These are phyloP conservation scores for Esox niger DNA, from an alignment of 2,113 vertebrate genomes.

Conservation along the genomic window DNA sequence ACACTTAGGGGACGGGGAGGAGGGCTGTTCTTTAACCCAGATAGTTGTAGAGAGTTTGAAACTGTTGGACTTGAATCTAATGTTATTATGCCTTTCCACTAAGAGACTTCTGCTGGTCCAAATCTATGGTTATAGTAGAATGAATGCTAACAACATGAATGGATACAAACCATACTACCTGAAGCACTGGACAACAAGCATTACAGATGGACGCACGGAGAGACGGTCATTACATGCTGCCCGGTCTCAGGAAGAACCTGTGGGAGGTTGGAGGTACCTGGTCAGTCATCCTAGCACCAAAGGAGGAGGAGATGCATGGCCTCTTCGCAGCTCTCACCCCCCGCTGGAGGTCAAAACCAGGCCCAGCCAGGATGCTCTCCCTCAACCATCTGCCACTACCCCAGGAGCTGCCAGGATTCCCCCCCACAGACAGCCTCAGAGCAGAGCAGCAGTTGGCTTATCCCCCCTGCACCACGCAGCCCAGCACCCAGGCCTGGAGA, in stretches of 20 bases:
- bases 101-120: too few species aligned
- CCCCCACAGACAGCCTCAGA: conserved; percentile 35
- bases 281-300: background rate
- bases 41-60: background rate
- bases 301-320: background rate
- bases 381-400: conserved; percentile 67
- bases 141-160: background rate
- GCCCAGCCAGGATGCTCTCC: conserved; percentile 54
- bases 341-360: conserved; percentile 56
- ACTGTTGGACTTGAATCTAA: background rate
- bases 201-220: background rate
- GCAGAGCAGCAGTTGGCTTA: conserved; percentile 29
- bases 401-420: conserved; percentile 63
- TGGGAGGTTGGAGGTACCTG: background rate
- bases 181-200: background rate
- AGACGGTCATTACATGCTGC: background rate
- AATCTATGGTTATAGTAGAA: too few species aligned
- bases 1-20: conserved; percentile 5
- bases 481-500: conserved; percentile 12
- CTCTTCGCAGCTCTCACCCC: conserved; percentile 19
- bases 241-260: background rate
- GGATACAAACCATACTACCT: background rate
- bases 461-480: conserved; percentile 20
- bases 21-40: background rate
- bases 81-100: too few species aligned